Evolutionary conservation across 2,888 invertebrate species (phyloP).

Genomic region (Ametastegia equiseti): DNA sequence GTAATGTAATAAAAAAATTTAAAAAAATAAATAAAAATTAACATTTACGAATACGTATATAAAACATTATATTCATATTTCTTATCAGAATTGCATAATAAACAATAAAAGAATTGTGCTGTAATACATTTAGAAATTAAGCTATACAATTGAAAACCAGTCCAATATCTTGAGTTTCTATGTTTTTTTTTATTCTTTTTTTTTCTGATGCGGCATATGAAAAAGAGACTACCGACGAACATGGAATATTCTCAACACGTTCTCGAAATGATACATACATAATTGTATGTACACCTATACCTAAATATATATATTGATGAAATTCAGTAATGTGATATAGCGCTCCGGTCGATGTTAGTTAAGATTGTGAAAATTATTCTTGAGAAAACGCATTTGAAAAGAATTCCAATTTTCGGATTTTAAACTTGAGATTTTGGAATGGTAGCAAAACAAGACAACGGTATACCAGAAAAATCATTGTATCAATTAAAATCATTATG

Average conservation of each 20-base stretch:
- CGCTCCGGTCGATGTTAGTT: not conserved
- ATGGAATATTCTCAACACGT: not conserved
- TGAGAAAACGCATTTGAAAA: not conserved
- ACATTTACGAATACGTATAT: constrained; percentile 68
- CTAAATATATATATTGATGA: not conserved
- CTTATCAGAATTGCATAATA: constrained; percentile 47
- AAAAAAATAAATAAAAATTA: constrained; percentile 59
- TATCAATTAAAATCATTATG: constrained; percentile 74
- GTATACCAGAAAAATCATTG: constrained; percentile 74
- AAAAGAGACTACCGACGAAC: not conserved
- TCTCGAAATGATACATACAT: not conserved
- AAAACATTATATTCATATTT: constrained; percentile 64
- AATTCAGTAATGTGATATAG: constrained; percentile 31
- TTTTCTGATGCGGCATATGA: not conserved
- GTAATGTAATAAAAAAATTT: constrained; percentile 59
- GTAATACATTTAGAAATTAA: constrained; percentile 44
- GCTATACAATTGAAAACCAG: constrained; percentile 36
- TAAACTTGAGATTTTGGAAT: constrained; percentile 37
- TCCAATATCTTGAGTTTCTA: constrained; percentile 22
- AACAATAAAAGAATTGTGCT: constrained; percentile 41
- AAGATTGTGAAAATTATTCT: not conserved
- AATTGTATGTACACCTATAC: too few relatives aligned
- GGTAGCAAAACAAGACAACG: constrained; percentile 61
- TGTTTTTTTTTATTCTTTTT: not conserved
- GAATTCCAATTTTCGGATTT: not conserved